Evolutionary conservation across 2,888 invertebrate genomes (phyloP).

Genomic region (Galeopsomyia nigrocyanea): DNA sequence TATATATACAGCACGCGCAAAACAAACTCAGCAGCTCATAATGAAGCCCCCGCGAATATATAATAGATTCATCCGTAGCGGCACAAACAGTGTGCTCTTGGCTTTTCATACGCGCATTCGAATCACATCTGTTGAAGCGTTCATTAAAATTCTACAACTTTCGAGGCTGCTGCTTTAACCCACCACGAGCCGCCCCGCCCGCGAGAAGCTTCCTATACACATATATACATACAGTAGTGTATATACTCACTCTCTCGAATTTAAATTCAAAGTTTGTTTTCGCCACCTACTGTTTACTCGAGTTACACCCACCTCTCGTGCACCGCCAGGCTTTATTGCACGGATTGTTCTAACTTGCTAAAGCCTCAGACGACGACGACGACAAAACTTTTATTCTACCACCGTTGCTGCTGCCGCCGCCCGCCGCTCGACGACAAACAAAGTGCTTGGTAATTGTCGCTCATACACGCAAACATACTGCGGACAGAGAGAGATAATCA

Average conservation of each 20-base stretch:
- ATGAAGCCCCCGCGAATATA: neutral
- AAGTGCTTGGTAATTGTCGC: too few relatives aligned
- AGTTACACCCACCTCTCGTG: constrained; percentile 14
- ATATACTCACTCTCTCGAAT: constrained; percentile 37
- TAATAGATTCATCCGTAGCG: constrained; percentile 20
- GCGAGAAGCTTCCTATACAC: too few relatives aligned
- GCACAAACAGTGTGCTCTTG: neutral
- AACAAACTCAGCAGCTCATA: too few relatives aligned
- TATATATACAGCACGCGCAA: too few relatives aligned
- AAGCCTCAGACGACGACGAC: too few relatives aligned
- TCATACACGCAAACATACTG: neutral
- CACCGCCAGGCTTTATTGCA: too few relatives aligned
- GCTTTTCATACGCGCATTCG: constrained; percentile 31
- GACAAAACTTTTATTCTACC: too few relatives aligned
- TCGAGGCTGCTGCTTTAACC: constrained; percentile 12
- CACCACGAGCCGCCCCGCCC: too few relatives aligned
- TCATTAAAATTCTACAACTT: constrained; percentile 46
- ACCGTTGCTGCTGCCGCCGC: too few relatives aligned
- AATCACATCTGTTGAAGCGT: constrained; percentile 42
- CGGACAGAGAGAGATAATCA: constrained; percentile 29
- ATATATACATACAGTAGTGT: too few relatives aligned
- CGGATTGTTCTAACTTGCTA: too few relatives aligned
- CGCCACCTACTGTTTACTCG: constrained; percentile 20
- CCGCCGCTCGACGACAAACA: too few relatives aligned
- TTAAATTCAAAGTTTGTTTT: constrained; percentile 43